Evolutionary conservation across 2,797 vertebrate species (phyloP).

Genomic region (Lithobates sylvaticus): DNA sequence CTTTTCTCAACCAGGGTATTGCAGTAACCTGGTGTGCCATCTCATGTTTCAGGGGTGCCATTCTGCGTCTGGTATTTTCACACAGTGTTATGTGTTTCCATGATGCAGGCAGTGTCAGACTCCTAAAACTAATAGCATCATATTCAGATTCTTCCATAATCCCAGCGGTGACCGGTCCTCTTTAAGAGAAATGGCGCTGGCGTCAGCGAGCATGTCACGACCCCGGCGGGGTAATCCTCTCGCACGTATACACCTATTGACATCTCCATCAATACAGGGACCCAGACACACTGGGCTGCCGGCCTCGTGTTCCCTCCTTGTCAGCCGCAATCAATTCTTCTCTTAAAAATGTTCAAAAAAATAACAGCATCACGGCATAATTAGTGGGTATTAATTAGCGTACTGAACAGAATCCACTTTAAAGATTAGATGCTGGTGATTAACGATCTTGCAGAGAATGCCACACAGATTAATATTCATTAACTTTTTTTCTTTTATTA

Average conservation of each 20-base stretch:
- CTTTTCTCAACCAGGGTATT: too few relatives aligned
- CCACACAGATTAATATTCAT: conserved; percentile 52
- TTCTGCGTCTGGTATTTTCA: too few relatives aligned
- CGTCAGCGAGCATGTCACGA: neutral
- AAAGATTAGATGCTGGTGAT: conserved; percentile 49
- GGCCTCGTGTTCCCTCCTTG: neutral
- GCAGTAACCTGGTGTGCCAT: too few relatives aligned
- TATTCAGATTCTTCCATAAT: too few relatives aligned
- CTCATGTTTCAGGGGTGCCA: too few relatives aligned
- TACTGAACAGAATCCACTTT: conserved; percentile 46
- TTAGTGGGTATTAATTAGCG: conserved; percentile 56
- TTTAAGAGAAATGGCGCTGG: neutral
- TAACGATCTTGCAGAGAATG: conserved; percentile 51
- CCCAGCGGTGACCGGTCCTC: too few relatives aligned
- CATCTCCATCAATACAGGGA: neutral
- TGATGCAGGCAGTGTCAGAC: too few relatives aligned
- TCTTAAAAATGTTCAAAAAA: conserved; percentile 36
- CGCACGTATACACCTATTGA: neutral
- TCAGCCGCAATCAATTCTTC: conserved; percentile 37
- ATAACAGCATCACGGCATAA: conserved; percentile 6
- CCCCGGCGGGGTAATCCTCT: neutral
- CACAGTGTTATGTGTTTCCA: too few relatives aligned
- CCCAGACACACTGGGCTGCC: neutral
- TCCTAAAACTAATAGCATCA: too few relatives aligned
- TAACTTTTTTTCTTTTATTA: conserved; percentile 1